These are phyloP conservation scores for Microtus obscurus DNA, from an alignment of 2,797 vertebrate genomes.

Conservation along the genomic window DNA sequence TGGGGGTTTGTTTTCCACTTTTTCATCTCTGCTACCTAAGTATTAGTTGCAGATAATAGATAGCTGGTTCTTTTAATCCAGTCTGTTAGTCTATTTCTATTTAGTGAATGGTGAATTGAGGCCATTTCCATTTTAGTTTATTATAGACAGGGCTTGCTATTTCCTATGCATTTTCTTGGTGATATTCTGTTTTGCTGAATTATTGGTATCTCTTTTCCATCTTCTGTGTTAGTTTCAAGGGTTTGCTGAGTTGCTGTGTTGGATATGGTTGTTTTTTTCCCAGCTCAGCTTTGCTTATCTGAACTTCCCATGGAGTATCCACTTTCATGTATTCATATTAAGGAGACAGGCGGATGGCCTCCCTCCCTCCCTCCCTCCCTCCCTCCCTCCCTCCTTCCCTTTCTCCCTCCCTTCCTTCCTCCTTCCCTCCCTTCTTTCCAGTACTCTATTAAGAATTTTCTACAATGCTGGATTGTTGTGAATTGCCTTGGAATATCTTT, in stretches of 20 bases:
- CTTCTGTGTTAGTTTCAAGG: background rate
- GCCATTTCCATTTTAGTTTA: background rate
- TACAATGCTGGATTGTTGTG: background rate
- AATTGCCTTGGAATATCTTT: background rate
- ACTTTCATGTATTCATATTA: background rate
- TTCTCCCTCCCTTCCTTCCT: background rate
- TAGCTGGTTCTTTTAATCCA: background rate
- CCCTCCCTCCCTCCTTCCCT: rapidly evolving
- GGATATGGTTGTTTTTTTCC: background rate
- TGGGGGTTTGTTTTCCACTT: background rate
- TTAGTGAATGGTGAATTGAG: background rate
- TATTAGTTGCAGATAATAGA: background rate
- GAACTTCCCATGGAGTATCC: background rate
- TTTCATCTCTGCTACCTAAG: background rate
- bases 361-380: background rate
- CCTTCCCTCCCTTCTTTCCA: background rate
- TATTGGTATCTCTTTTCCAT: background rate
- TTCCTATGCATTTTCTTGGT: background rate
- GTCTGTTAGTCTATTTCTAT: background rate
- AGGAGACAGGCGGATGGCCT: background rate
- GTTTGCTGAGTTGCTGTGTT: background rate
- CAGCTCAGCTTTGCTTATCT: background rate
- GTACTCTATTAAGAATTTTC: background rate
- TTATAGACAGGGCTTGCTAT: background rate
- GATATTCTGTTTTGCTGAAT: background rate